A percentile compares a stretch with the other conserved stretches of the same genome.
These are phyloP conservation scores for Phenganax marumi DNA, from an alignment of 92 coral and sea anemone species.

Conservation along the genomic window DNA sequence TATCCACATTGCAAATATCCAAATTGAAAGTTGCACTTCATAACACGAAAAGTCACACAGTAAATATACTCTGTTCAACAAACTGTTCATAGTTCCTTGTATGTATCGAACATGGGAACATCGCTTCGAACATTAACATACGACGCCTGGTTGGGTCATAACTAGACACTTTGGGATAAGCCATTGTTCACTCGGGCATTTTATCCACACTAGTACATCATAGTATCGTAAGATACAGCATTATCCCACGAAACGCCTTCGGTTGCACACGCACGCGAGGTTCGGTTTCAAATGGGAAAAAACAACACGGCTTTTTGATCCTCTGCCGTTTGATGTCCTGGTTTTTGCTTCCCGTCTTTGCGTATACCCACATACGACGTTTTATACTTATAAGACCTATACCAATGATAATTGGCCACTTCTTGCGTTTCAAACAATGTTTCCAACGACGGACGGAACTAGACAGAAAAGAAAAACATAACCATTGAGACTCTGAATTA, in stretches of 20 bases:
- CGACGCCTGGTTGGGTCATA: not conserved
- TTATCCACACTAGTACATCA: conserved; percentile 22
- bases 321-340: conserved; percentile 56
- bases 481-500: not conserved
- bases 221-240: conserved; percentile 18
- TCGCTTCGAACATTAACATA: not conserved
- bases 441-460: conserved; percentile 20
- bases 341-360: conserved; percentile 71
- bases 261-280: not conserved
- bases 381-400: conserved; percentile 63
- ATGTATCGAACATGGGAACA: not conserved
- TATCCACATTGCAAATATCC: not conserved
- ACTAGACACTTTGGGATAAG: conserved; percentile 22
- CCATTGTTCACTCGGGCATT: not conserved
- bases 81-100: not conserved
- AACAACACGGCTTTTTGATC: conserved; percentile 88
- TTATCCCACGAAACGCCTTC: not conserved
- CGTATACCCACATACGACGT: conserved; percentile 75
- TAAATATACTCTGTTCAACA: no score
- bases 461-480: not conserved
- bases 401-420: conserved; percentile 64
- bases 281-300: conserved; percentile 22
- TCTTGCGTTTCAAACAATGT: conserved; percentile 41
- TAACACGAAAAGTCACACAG: conserved; percentile 19
- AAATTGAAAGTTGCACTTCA: conserved; percentile 35